Evolutionary conservation across 2,888 invertebrate species (phyloP), one percentile per base, ranked within the genome.

Genomic region (Phrixothrix hirtus): DNA sequence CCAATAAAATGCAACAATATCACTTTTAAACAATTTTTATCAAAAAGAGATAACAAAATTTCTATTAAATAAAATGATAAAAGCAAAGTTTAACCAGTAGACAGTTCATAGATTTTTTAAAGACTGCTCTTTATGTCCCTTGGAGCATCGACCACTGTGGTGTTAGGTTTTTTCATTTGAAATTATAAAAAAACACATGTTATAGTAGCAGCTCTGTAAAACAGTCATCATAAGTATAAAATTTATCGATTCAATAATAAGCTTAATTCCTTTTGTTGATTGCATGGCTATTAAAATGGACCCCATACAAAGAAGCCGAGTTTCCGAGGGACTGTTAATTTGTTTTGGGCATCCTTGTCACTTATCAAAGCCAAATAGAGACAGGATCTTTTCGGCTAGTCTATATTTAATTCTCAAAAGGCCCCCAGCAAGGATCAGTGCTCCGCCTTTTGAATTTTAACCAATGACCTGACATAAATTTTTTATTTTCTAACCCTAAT

Each of bases 181-280:
- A 67, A 69, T 72, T 69, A 68, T 69, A 72, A 73, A 73, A 72
- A 74, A 73, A 70, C 73, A 73, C 70, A 72, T 73, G 74, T 72
- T 72, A 71, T 68, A 59, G 57, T 59, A 71, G 68, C 59, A 42
- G 69, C 31, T 59, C 72, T 65, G 61, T 36, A 44, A 56, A 55
- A 53, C 60, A 44, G 26, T 30, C 37, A 21, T 25, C 48, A 38
- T 41, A 35, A 35, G 35, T 46, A 37, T 49, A 43, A 52, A 46
- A 47, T n/a, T 38, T 21, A 30, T 37, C 49, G 50, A 47, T 48
- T 54, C 50, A 44, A 41, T 45, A 37, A 36, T 50, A 58, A 46
- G 51, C 49, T 57, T 57, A 55, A 60, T 61, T 68, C 58, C 47
- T 57, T 60, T 69, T 58, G 72, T 57, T 63, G 66, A 61, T 66